A percentile compares a stretch with the other conserved stretches of the same genome.
Evolutionary conservation across 2,888 invertebrate genomes (phyloP).

Genomic region (Epinotia brunnichana): DNA sequence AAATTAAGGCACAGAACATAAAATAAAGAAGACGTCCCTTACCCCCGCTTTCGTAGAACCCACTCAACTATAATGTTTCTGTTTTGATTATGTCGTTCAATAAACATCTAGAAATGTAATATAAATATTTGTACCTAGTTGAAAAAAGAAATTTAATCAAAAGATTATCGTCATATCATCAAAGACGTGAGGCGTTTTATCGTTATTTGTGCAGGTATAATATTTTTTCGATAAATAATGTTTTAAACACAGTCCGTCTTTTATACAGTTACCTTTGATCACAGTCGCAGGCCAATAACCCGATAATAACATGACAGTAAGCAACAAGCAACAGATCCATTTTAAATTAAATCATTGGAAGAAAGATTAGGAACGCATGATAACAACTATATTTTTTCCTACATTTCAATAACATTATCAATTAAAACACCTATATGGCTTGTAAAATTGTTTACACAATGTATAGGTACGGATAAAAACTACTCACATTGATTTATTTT

Average conservation of each 20-base stretch:
- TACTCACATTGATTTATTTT: conserved; percentile 1
- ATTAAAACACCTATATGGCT: too few relatives aligned
- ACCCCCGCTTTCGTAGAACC: background rate
- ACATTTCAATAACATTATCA: background rate
- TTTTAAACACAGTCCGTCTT: background rate
- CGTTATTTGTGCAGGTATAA: background rate
- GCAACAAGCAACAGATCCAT: background rate
- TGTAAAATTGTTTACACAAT: too few relatives aligned
- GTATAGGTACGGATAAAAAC: too few relatives aligned
- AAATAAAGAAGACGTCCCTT: too few relatives aligned
- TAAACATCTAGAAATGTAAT: conserved; percentile 2
- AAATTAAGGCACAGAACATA: too few relatives aligned
- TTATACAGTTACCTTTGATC: background rate
- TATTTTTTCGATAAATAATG: background rate
- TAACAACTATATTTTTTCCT: background rate
- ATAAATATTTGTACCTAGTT: background rate
- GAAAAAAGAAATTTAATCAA: background rate
- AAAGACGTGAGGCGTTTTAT: background rate
- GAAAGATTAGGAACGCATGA: background rate
- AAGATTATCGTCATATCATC: background rate
- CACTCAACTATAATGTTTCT: background rate
- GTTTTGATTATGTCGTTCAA: background rate
- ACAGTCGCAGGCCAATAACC: conserved; percentile 3
- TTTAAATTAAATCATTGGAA: background rate
- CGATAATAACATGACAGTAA: background rate